Base-by-base conservation (phyloP, 2,888 invertebrate genomes). In the Pseudoips prasinana region DNA sequence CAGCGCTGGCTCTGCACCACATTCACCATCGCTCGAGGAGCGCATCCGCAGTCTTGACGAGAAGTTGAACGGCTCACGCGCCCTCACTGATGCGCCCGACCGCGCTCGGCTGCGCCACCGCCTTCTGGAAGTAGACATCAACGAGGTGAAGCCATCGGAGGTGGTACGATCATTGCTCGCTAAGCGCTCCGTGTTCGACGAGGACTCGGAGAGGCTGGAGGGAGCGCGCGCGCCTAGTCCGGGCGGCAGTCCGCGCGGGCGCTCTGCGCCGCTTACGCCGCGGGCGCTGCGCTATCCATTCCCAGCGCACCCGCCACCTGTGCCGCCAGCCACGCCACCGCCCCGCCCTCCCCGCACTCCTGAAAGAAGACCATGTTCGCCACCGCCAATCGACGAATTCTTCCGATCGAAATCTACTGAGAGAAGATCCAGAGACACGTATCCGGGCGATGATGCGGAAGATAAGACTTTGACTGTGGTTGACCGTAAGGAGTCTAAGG, bases 131-230 rank as follows among this genome's bases (percentile, higher is more conserved):
- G 88, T 95, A 39, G 94, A 95, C 69, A 91, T 95, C 41, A 92
- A 93, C 63, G 94, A 94, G 65, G 91, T 95, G 39, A 96, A 97
- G 72, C 98, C 97, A 0, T 98, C 98, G 10, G 97, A 97, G 61
- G 97, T 98, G 62, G 95, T 97, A 22, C 95, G 96, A 65, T 96
- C 96, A 10, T 92, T 98, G 59, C 90, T 98, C 63, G 96, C 97
- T 3, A 96, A 96, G 76, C 93, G 95, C 46, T 97, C 97, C 30
- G 96, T 98, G 32, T 98, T 98, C 79, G 98, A 98, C 73, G 98
- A 98, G 76, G 98, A 98, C 75, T 93, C 95, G 22, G 97, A 98
- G 79, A 91, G 98, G 19, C 89, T 98, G 38, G 97, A 97, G 76
- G 96, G 95, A 63, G 94, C 95, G 91, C 97, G 78, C 92, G 96